Evolutionary conservation across 2,888 invertebrate species (phyloP).

Genomic region (Diploptera punctata): DNA sequence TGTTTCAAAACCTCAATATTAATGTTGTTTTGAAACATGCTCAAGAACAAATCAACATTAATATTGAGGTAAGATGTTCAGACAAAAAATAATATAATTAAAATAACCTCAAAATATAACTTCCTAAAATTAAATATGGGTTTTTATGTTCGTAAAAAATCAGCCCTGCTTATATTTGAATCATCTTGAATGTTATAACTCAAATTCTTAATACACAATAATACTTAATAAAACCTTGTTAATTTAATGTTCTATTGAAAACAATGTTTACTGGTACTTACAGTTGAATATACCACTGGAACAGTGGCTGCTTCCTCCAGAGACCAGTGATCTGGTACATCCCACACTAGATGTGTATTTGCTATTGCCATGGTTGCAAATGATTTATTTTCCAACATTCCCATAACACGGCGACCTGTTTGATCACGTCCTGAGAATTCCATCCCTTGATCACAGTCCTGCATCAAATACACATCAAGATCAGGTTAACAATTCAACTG

Average conservation of each 20-base stretch:
- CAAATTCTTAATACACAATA: not conserved
- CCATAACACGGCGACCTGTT: conserved; percentile 56
- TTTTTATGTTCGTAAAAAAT: not conserved
- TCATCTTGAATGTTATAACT: not conserved
- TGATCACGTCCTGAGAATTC: conserved; percentile 61
- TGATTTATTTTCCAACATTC: conserved; percentile 54
- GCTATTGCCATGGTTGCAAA: conserved; percentile 61
- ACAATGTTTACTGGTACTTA: conserved; percentile 42
- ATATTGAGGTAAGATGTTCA: no score
- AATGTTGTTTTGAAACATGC: no score
- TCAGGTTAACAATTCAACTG: no score
- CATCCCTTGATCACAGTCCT: conserved; percentile 64
- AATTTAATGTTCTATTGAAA: not conserved
- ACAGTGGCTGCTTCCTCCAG: conserved; percentile 70
- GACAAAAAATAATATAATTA: no score
- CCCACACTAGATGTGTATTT: conserved; percentile 59
- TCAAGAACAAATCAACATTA: no score
- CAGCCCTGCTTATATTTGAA: not conserved
- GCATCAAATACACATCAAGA: no score
- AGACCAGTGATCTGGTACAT: conserved; percentile 64
- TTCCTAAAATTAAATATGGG: not conserved
- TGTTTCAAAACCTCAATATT: no score
- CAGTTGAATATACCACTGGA: conserved; percentile 68
- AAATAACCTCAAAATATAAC: no score
- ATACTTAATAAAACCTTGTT: not conserved